Evolutionary conservation across 2,797 vertebrate species (phyloP).

Genomic region (Anas capensis): DNA sequence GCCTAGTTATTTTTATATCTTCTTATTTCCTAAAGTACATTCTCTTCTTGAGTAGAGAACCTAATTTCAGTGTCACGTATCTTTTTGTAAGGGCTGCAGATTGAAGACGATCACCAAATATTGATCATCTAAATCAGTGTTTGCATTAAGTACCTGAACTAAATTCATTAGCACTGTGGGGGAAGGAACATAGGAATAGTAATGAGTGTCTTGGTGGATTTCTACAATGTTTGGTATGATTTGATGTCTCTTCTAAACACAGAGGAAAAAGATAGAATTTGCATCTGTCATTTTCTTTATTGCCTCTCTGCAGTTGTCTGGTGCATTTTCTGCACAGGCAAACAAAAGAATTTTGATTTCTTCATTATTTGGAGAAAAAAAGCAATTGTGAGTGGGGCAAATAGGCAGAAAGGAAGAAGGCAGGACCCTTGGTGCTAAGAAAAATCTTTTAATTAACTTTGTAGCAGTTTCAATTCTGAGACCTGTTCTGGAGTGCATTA

Average conservation of each 20-base stretch:
- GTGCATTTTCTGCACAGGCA: neutral
- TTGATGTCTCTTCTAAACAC: slow-evolving; percentile 11
- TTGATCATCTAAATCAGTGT: slow-evolving; percentile 48
- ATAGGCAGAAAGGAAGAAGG: slow-evolving; percentile 16
- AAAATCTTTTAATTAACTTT: slow-evolving; percentile 51
- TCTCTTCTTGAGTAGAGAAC: slow-evolving; percentile 52
- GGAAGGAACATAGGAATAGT: neutral
- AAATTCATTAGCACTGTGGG: neutral
- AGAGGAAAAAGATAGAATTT: slow-evolving; percentile 45
- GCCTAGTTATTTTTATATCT: slow-evolving; percentile 32
- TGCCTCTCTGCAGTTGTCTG: slow-evolving; percentile 33
- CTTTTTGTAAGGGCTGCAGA: slow-evolving; percentile 22
- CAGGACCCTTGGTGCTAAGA: slow-evolving; percentile 1
- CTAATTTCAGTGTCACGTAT: slow-evolving; percentile 26
- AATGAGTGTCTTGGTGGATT: slow-evolving; percentile 7
- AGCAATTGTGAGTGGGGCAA: slow-evolving; percentile 9
- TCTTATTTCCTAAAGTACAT: slow-evolving; percentile 46
- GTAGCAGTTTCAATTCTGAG: neutral
- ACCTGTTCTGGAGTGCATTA: slow-evolving; percentile 5
- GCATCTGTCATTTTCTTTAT: slow-evolving; percentile 62
- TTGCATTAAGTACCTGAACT: slow-evolving; percentile 34
- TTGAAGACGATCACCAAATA: slow-evolving; percentile 58
- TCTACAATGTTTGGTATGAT: slow-evolving; percentile 28
- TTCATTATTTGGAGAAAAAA: slow-evolving; percentile 31
- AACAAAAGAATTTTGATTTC: slow-evolving; percentile 68